Evolutionary conservation across 2,113 vertebrate species (phyloP).

Genomic region (Dipodomys merriami): DNA sequence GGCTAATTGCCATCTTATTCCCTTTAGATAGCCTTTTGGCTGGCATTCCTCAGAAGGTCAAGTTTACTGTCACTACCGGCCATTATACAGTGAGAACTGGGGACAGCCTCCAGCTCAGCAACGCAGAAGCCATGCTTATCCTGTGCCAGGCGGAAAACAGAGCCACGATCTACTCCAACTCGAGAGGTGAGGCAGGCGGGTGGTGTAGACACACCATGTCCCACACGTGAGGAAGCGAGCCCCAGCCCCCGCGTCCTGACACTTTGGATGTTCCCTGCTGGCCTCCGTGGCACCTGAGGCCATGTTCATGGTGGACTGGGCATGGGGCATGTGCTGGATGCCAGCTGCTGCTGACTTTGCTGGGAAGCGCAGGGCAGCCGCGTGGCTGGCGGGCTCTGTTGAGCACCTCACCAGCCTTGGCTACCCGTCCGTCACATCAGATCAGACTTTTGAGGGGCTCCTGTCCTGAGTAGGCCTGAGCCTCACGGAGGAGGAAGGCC

Average conservation of each 20-base stretch:
- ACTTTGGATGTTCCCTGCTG: background rate
- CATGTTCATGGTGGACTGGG: background rate
- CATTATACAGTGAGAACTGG: constrained; percentile 95
- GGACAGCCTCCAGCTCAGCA: constrained; percentile 96
- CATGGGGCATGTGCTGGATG: rapidly evolving
- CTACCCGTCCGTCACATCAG: too few relatives aligned
- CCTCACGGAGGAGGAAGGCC: background rate
- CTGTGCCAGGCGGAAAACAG: constrained; percentile 88
- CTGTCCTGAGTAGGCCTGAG: too few relatives aligned
- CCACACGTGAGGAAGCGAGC: rapidly evolving
- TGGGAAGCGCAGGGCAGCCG: rapidly evolving
- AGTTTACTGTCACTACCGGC: constrained; percentile 95
- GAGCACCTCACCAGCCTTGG: rapidly evolving
- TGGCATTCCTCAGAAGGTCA: constrained; percentile 96
- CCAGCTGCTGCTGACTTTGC: rapidly evolving
- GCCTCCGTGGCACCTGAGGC: too few relatives aligned
- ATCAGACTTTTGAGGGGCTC: too few relatives aligned
- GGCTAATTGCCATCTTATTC: constrained; percentile 15
- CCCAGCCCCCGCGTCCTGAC: background rate
- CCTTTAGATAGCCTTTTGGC: constrained; percentile 94
- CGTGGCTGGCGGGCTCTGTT: rapidly evolving
- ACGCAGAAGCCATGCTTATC: constrained; percentile 93
- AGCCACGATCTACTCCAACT: constrained; percentile 90
- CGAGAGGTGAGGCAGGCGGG: constrained; percentile 82
- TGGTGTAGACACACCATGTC: rapidly evolving